phyloP scores from a whole-genome alignment of 1,140 invertebrate species.

The Danaus melanippus region DNA sequence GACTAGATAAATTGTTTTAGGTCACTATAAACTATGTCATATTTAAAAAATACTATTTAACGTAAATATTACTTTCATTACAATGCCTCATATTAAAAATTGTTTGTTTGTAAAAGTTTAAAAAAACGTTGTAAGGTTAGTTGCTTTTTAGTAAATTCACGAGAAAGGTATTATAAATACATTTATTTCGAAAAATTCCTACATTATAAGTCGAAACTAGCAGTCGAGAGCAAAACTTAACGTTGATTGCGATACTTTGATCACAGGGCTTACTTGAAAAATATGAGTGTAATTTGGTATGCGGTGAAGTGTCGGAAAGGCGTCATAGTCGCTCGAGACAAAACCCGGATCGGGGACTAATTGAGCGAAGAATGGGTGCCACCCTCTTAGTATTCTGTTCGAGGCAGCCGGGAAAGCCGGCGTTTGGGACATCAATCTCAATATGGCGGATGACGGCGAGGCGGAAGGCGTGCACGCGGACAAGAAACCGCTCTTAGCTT shows the following conservation, averaged over 20 bases:
- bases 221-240: constrained; percentile 10
- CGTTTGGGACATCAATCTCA: constrained; percentile 65
- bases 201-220: not conserved
- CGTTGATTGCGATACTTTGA: constrained; percentile 49
- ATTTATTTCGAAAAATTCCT: too few species aligned
- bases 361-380: constrained; percentile 54
- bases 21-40: too few species aligned
- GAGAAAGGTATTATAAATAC: too few species aligned
- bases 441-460: constrained; percentile 55
- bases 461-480: constrained; percentile 45
- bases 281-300: constrained; percentile 62
- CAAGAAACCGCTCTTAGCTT: constrained; percentile 61
- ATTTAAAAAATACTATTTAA: too few species aligned
- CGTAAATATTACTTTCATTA: too few species aligned
- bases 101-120: too few species aligned
- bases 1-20: too few species aligned
- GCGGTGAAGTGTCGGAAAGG: constrained; percentile 46
- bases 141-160: too few species aligned
- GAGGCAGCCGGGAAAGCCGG: constrained; percentile 27
- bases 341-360: constrained; percentile 54
- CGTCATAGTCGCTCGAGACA: constrained; percentile 48
- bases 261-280: constrained; percentile 55
- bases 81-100: too few species aligned
- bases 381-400: constrained; percentile 59
- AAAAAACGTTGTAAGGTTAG: too few species aligned